Evolutionary conservation across 2,888 invertebrate species (phyloP), one percentile per base, ranked within the genome.

Genomic region (Acrobasis repandana): DNA sequence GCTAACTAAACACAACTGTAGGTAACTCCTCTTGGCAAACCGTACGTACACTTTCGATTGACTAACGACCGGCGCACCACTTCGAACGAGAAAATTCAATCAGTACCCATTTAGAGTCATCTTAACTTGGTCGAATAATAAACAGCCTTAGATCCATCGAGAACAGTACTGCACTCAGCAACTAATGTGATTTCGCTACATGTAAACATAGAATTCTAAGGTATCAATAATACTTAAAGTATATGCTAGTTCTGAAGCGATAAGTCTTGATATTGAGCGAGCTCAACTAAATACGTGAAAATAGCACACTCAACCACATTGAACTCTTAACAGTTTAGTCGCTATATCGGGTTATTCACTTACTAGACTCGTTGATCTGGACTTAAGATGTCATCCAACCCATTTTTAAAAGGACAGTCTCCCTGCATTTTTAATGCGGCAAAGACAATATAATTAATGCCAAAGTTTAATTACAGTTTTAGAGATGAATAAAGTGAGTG

Each of bases 11-110:
- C 90, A 90, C 90, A 90, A 91, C 88, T 91, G 89, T 90, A 89
- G 92, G 92, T 92, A 92, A 92, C 92, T 91, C 90, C 89, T 90
- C 91, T 90, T 89, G 91, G 91, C 91, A 90, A 90, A 89, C 88
- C 90, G 80, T 86, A 83, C 90, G 80, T 86, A 83, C 85, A 86
- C 83, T 82, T 81, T 85, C 83, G 76, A 81, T 82, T 88, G 90
- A 90, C 90, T 89, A 85, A 84, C 80, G 80, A 80, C 77, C 81
- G 89, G 89, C 91, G 91, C 90, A 90, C 86, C 90, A 88, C 91
- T n/a, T 82, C 82, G 75, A 82, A 83, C 88, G 87, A 90, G 86
- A 80, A 77, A 71, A 71, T 66, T 51, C 20, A 66, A 76, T 74
- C 75, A 71, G 77, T 73, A 75, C 61, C 62, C 63, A 65, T 71